These are phyloP conservation scores for Petrocephalus zakoni DNA, from an alignment of 2,113 vertebrate genomes.

Conservation along the genomic window DNA sequence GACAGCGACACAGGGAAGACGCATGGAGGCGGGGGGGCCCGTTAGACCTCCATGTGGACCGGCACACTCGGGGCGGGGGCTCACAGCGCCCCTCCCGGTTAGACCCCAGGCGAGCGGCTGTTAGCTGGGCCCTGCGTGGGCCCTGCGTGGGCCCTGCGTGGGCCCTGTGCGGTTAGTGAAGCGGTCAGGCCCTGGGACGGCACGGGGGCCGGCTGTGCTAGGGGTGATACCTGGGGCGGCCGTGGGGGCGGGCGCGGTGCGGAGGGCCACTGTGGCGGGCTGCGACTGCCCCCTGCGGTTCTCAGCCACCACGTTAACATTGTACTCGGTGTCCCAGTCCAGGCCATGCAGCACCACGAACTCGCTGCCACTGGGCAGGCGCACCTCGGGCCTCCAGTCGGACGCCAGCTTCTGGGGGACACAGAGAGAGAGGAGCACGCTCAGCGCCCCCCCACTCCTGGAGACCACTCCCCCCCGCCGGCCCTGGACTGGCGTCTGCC, in stretches of 20 bases:
- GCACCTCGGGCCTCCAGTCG: constrained; percentile 86
- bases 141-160: too few relatives aligned
- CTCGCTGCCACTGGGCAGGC: constrained; percentile 74
- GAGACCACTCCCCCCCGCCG: not conserved
- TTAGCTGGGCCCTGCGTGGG: not conserved
- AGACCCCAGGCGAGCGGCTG: not conserved
- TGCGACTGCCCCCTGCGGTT: constrained; percentile 90
- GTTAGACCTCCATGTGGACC: not conserved
- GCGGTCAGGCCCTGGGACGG: not conserved
- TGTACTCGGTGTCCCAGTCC: constrained; percentile 90
- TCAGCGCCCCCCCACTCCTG: not conserved
- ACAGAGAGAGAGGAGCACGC: not conserved
- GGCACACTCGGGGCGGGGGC: not conserved
- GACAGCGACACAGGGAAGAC: not conserved
- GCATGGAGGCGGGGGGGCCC: not conserved
- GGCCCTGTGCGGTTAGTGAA: not conserved
- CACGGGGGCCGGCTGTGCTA: not conserved
- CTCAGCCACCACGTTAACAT: constrained; percentile 82
- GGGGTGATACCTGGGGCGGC: constrained; percentile 80
- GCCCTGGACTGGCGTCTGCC: not conserved
- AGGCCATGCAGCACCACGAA: constrained; percentile 73
- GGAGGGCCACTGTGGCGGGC: constrained; percentile 73
- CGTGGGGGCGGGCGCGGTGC: constrained; percentile 76
- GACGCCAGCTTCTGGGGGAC: constrained; percentile 63
- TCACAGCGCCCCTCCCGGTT: not conserved